A percentile compares a stretch with the other conserved stretches of the same genome.
phyloP scores from a whole-genome alignment of 2,797 vertebrate species.

The Mus spretus region DNA sequence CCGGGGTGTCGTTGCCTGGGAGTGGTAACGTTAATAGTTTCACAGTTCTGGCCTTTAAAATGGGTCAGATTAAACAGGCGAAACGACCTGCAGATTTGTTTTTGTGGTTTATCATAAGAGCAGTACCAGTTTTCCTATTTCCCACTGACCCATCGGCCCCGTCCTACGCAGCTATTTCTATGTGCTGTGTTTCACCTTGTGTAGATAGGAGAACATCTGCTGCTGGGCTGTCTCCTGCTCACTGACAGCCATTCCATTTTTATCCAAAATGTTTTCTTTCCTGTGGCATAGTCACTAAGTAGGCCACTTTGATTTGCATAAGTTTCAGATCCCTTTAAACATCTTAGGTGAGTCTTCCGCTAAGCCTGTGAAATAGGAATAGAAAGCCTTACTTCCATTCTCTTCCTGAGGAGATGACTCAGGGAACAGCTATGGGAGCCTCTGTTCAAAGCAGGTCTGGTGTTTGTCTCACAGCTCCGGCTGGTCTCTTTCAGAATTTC shows the following conservation, averaged over 20 bases:
- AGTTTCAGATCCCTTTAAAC: neutral
- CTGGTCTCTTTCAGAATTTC: neutral
- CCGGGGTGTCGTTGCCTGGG: neutral
- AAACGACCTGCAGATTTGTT: neutral
- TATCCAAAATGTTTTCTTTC: constrained; percentile 9
- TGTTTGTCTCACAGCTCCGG: neutral
- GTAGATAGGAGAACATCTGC: neutral
- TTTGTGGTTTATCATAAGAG: neutral
- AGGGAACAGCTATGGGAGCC: neutral
- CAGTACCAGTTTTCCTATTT: constrained; percentile 41
- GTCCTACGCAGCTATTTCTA: neutral
- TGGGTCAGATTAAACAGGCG: neutral
- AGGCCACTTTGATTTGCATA: neutral
- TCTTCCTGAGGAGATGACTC: neutral
- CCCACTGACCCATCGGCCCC: neutral
- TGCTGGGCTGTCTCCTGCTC: neutral
- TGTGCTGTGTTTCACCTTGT: constrained; percentile 5
- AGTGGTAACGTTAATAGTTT: neutral
- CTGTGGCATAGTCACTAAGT: neutral
- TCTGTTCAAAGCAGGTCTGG: neutral
- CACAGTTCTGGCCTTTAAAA: constrained; percentile 45
- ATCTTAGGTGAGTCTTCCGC: neutral
- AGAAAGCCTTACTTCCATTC: neutral
- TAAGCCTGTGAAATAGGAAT: neutral
- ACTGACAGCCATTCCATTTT: neutral